Conservation (phyloP, 30 jellyfish, hydroid and myxozoan species). For the Rhopilema esculentum region DNA sequence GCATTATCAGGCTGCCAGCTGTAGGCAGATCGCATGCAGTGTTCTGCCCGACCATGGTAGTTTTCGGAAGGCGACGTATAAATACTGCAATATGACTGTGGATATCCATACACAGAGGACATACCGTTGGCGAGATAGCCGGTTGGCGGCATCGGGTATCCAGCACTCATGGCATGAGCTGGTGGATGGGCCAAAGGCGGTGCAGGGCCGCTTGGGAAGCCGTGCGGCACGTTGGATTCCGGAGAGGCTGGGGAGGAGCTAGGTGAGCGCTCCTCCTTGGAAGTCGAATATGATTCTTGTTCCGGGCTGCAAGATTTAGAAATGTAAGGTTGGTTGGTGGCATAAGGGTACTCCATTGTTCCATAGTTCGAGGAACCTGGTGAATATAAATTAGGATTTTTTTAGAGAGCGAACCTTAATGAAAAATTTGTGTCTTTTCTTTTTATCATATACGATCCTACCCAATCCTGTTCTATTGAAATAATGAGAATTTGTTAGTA, state of each 20-base stretch:
- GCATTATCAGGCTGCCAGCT: slow-evolving; percentile 62
- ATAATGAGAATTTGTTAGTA: too few species aligned
- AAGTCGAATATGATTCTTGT: slow-evolving; percentile 24
- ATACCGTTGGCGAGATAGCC: slow-evolving; percentile 65
- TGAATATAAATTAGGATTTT: background rate
- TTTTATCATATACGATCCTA: too few species aligned
- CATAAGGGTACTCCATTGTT: slow-evolving; percentile 63
- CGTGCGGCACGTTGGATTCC: slow-evolving; percentile 40
- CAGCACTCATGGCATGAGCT: slow-evolving; percentile 41
- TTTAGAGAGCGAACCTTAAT: too few species aligned
- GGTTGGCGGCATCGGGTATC: slow-evolving; percentile 67
- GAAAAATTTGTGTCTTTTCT: too few species aligned
- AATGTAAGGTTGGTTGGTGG: slow-evolving; percentile 24
- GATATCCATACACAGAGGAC: slow-evolving; percentile 64
- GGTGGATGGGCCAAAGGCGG: slow-evolving; percentile 92
- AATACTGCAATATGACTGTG: slow-evolving; percentile 65
- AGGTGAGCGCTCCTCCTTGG: slow-evolving; percentile 67
- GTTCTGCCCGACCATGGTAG: slow-evolving; percentile 65
- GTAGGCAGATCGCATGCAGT: slow-evolving; percentile 57
- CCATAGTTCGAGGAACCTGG: slow-evolving; percentile 35
- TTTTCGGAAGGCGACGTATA: slow-evolving; percentile 70
- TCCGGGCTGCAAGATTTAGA: slow-evolving; percentile 52
- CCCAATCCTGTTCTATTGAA: too few species aligned
- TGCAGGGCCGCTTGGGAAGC: slow-evolving; percentile 64
- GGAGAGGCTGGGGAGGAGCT: slow-evolving; percentile 84